These are phyloP conservation scores for Atethmia centrago DNA, from an alignment of 2,888 invertebrate genomes.

Conservation along the genomic window DNA sequence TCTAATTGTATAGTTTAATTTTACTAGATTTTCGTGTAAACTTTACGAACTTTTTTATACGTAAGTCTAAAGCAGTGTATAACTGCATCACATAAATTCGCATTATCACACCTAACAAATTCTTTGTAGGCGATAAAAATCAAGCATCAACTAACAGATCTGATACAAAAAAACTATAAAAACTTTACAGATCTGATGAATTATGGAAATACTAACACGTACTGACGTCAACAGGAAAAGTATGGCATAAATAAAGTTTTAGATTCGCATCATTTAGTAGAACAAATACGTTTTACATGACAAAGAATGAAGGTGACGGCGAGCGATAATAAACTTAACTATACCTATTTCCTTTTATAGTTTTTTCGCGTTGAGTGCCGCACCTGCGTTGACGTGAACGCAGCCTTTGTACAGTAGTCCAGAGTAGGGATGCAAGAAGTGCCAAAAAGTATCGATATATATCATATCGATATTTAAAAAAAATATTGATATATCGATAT, in stretches of 20 bases:
- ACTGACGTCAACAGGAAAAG: conserved; percentile 60
- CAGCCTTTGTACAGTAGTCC: neutral
- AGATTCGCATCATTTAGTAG: conserved; percentile 53
- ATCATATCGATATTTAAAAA: too few species aligned
- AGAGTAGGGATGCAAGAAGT: too few species aligned
- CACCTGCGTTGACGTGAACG: neutral
- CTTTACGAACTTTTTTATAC: neutral
- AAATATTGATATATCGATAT: too few species aligned
- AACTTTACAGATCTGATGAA: conserved; percentile 43
- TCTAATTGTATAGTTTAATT: conserved; percentile 23
- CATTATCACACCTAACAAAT: neutral
- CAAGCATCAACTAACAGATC: neutral
- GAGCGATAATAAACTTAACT: conserved; percentile 20
- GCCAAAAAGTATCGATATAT: too few species aligned
- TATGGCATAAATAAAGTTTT: conserved; percentile 55
- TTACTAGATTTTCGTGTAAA: conserved; percentile 6
- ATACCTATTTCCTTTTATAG: conserved; percentile 14
- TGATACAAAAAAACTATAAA: conserved; percentile 29
- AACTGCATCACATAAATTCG: neutral
- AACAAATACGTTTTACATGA: conserved; percentile 63
- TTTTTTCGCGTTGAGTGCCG: neutral
- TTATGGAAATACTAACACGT: conserved; percentile 46
- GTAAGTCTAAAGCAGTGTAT: neutral
- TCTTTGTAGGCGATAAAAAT: neutral
- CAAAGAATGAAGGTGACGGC: conserved; percentile 35